These are phyloP conservation scores for Agrochola macilenta DNA, from an alignment of 2,888 invertebrate species.

Conservation along the genomic window DNA sequence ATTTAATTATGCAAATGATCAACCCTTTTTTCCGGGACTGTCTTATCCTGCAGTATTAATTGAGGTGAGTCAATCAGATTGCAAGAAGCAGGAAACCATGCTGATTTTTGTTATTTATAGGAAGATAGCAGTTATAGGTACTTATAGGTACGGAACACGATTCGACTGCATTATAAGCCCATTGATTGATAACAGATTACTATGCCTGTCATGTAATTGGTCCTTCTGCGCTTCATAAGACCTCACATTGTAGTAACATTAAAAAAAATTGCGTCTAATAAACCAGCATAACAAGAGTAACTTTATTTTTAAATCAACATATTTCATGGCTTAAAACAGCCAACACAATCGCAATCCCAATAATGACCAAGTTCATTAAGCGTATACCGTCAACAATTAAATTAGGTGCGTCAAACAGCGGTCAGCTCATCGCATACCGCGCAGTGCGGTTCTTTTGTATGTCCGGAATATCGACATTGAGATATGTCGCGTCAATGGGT, in stretches of 20 bases:
- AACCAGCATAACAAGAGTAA: neutral
- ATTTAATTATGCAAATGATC: slow-evolving; percentile 85
- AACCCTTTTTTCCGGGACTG: slow-evolving; percentile 75
- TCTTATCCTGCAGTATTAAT: slow-evolving; percentile 73
- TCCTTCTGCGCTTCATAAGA: neutral
- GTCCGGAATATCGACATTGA: slow-evolving; percentile 25
- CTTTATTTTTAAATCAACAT: slow-evolving; percentile 7
- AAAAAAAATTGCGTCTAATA: no score
- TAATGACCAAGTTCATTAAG: slow-evolving; percentile 62
- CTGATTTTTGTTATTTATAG: slow-evolving; percentile 7
- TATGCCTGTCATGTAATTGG: neutral
- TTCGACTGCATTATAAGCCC: neutral
- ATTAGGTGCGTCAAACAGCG: slow-evolving; percentile 57
- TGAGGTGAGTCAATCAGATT: slow-evolving; percentile 71
- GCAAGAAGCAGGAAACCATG: slow-evolving; percentile 37
- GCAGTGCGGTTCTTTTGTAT: slow-evolving; percentile 69
- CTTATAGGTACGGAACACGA: neutral
- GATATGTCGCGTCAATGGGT: slow-evolving; percentile 31
- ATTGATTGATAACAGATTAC: neutral
- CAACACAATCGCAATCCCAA: slow-evolving; percentile 42
- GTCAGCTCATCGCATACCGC: slow-evolving; percentile 55
- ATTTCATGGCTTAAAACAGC: slow-evolving; percentile 25
- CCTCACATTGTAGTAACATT: no score
- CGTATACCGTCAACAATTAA: slow-evolving; percentile 63
- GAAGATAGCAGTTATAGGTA: neutral